A percentile compares a stretch with the other conserved stretches of the same genome.
These are phyloP conservation scores for Toxotes jaculatrix DNA, from an alignment of 2,113 vertebrate species.

Conservation along the genomic window DNA sequence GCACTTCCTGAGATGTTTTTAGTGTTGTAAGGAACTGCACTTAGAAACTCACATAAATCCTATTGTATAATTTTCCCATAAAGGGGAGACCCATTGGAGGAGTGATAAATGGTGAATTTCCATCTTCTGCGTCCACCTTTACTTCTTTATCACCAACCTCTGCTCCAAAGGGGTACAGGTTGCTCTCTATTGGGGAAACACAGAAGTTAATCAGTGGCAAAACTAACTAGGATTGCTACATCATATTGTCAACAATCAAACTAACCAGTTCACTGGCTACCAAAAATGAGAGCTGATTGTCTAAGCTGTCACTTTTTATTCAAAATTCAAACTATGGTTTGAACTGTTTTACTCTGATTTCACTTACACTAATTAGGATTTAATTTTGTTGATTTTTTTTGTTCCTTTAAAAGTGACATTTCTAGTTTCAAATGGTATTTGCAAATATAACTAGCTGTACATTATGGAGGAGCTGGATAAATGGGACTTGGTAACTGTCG, in stretches of 20 bases:
- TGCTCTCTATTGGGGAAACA: conserved; percentile 76
- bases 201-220: conserved; percentile 26
- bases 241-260: not conserved
- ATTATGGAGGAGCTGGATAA: no score
- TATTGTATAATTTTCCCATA: conserved; percentile 80
- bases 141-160: conserved; percentile 81
- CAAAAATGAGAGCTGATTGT: not conserved
- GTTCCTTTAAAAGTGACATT: no score
- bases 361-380: no score
- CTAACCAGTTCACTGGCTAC: not conserved
- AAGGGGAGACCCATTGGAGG: conserved; percentile 83
- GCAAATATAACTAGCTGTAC: no score
- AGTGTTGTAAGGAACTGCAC: not conserved
- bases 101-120: conserved; percentile 85
- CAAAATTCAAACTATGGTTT: not conserved
- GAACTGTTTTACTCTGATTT: no score
- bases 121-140: conserved; percentile 75
- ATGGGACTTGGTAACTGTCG: not conserved
- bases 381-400: no score
- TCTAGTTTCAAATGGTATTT: no score
- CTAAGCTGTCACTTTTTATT: not conserved
- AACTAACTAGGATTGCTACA: not conserved
- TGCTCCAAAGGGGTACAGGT: conserved; percentile 83
- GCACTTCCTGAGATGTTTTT: not conserved
- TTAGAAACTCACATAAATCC: conserved; percentile 84